Evolutionary conservation across 2,113 vertebrate species (phyloP).

Genomic region (Lagopus muta): DNA sequence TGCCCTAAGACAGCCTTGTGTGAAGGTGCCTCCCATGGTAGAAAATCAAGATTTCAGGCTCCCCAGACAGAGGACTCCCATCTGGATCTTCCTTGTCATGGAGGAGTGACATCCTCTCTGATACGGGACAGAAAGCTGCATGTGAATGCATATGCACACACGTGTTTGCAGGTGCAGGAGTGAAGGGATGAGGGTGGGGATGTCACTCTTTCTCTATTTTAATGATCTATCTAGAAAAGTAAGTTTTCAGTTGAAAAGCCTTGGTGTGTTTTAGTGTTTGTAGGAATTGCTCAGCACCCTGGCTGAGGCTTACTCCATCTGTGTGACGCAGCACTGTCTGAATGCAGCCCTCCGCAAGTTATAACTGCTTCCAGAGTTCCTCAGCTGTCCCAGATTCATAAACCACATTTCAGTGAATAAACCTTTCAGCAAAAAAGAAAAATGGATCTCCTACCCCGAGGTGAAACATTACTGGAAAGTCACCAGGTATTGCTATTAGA

Average conservation of each 20-base stretch:
- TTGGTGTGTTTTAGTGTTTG: not conserved
- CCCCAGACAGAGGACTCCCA: not conserved
- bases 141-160: accelerated
- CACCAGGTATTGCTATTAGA: not conserved
- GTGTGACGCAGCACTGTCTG: accelerated
- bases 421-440: constrained; percentile 12
- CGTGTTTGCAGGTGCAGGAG: not conserved
- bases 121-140: not conserved
- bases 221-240: not conserved
- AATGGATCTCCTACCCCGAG: not conserved
- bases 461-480: constrained; percentile 6
- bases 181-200: not conserved
- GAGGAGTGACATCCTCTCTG: not conserved
- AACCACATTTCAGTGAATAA: constrained; percentile 33
- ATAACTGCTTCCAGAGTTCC: not conserved
- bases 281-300: accelerated
- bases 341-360: not conserved
- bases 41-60: not conserved
- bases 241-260: not conserved
- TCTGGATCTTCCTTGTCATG: not conserved
- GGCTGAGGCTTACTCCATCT: not conserved
- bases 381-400: not conserved
- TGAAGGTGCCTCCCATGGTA: not conserved
- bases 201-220: not conserved
- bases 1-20: not conserved